Conservation (phyloP, 2,797 vertebrate genomes). For the Macropus fuliginosus region DNA sequence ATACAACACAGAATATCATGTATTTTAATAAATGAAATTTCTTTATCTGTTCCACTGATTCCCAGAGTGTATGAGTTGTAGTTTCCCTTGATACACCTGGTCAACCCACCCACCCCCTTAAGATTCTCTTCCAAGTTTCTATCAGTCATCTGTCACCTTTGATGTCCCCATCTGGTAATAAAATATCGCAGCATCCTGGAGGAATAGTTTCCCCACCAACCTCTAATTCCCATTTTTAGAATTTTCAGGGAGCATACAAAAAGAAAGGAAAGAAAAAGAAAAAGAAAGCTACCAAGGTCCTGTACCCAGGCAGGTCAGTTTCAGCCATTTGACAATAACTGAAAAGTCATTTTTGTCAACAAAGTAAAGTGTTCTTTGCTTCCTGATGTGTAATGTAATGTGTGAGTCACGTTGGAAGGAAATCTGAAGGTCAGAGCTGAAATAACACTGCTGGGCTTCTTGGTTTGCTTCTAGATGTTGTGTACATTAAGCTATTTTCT, state of each 20-base stretch:
- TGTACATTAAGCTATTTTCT: background rate
- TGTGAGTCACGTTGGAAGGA: constrained; percentile 66
- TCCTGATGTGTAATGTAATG: constrained; percentile 66
- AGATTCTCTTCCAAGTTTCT: constrained; percentile 75
- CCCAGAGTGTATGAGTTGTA: constrained; percentile 59
- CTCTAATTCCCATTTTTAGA: constrained; percentile 66
- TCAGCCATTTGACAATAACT: constrained; percentile 65
- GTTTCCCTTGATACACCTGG: background rate
- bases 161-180: constrained; percentile 63
- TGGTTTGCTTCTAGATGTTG: constrained; percentile 62
- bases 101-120: background rate
- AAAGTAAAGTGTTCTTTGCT: constrained; percentile 74
- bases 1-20: constrained; percentile 73
- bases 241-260: background rate
- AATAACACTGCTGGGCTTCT: constrained; percentile 54
- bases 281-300: constrained; percentile 19
- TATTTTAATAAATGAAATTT: constrained; percentile 77
- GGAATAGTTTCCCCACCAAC: constrained; percentile 70
- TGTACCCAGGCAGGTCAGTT: constrained; percentile 70
- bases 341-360: constrained; percentile 77
- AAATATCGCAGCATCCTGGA: constrained; percentile 72
- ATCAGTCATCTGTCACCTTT: constrained; percentile 66
- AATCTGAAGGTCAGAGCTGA: constrained; percentile 67
- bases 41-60: constrained; percentile 60
- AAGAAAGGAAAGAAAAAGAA: background rate